phyloP scores from a whole-genome alignment of 2,888 invertebrate genomes.

The Diarsia mendica region DNA sequence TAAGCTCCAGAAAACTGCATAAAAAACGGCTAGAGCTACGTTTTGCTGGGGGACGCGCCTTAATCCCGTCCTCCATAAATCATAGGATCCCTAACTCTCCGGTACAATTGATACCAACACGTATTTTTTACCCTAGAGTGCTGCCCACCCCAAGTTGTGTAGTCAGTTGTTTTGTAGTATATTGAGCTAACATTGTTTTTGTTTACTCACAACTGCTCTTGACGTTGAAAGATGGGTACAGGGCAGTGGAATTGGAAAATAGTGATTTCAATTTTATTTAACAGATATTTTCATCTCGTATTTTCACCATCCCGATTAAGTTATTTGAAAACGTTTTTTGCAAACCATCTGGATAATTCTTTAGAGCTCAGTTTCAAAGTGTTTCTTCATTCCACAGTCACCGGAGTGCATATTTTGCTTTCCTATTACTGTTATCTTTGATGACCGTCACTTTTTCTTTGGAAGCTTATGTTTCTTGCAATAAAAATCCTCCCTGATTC shows the following conservation, averaged over 20 bases:
- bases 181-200: slow-evolving; percentile 47
- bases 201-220: slow-evolving; percentile 26
- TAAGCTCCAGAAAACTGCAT: too few relatives aligned
- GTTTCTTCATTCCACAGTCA: neutral
- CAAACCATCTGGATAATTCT: neutral
- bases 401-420: neutral
- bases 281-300: neutral
- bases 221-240: neutral
- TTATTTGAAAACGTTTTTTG: neutral
- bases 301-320: neutral
- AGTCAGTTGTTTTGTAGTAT: slow-evolving; percentile 63
- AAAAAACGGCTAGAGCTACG: too few relatives aligned
- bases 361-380: neutral
- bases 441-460: neutral
- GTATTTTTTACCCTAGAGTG: slow-evolving; percentile 63
- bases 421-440: neutral
- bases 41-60: too few relatives aligned
- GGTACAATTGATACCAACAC: slow-evolving; percentile 79
- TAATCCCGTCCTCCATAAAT: slow-evolving; percentile 82
- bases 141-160: slow-evolving; percentile 44
- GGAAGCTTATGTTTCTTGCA: neutral
- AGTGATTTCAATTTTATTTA: too few relatives aligned
- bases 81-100: slow-evolving; percentile 72
- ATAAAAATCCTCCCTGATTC: too few relatives aligned
- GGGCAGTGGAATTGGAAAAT: neutral